These are phyloP conservation scores for Andrena minutula DNA, from an alignment of 2,888 invertebrate genomes.

Conservation along the genomic window DNA sequence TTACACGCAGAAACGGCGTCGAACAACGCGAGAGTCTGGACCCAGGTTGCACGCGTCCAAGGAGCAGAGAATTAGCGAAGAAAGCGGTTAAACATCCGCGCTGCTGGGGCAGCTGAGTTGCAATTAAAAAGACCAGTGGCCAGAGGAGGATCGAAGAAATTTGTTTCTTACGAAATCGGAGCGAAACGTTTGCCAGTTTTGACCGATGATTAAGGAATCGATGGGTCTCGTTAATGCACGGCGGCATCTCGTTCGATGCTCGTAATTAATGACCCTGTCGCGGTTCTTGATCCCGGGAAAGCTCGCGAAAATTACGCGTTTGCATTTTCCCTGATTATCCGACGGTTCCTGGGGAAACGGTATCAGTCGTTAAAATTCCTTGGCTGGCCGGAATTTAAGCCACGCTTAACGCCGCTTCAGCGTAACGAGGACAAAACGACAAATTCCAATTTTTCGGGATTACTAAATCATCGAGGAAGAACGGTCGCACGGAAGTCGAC, in stretches of 20 bases:
- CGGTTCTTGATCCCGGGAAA: conserved; percentile 2
- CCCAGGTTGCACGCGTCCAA: neutral
- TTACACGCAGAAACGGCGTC: neutral
- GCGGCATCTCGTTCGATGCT: neutral
- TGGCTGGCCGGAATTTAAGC: conserved; percentile 37
- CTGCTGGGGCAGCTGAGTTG: conserved; percentile 28
- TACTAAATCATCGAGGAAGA: conserved; percentile 41
- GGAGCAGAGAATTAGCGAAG: neutral
- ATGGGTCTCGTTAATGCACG: neutral
- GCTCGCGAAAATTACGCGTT: conserved; percentile 42
- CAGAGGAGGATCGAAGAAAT: conserved; percentile 1
- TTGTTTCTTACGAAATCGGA: neutral
- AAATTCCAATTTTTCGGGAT: conserved; percentile 42
- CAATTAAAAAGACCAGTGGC: conserved; percentile 25
- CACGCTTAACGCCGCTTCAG: conserved; percentile 36
- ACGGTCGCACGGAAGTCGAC: conserved; percentile 10
- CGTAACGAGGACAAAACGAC: conserved; percentile 57
- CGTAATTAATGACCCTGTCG: conserved; percentile 36
- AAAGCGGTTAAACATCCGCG: conserved; percentile 43
- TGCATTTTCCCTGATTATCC: conserved; percentile 51
- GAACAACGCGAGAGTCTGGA: neutral
- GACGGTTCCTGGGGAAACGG: conserved; percentile 11
- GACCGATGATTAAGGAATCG: conserved; percentile 1
- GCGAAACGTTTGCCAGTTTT: neutral
- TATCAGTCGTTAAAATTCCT: conserved; percentile 42